Evolutionary conservation across 2,113 vertebrate genomes (phyloP), one percentile per base, ranked within the genome.

Genomic region (Columbina picui): DNA sequence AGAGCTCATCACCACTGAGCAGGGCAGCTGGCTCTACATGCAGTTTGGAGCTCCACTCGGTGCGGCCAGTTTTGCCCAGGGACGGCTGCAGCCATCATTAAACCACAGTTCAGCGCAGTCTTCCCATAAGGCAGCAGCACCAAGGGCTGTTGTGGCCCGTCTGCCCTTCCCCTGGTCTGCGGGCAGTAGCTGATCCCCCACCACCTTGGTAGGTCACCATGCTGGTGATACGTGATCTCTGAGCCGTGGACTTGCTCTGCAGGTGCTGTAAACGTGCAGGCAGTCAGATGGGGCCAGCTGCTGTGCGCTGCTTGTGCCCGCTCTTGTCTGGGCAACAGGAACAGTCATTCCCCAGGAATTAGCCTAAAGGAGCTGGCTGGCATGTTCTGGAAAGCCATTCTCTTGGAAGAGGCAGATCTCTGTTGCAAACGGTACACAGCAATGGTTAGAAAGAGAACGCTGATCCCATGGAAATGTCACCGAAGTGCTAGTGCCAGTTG

Each of bases 161-260:
- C 30, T 78, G 17, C 60, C 65, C 30, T 64, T 38, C 25, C 34
- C 39, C 30, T 56, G 41, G 14, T 29, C 20, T 2, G 0, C 3
- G 4, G 38, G 70, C 15, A 20, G 34, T 4, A 5, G 41, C 22
- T 86, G 32, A n/a, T n/a, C 1, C 3, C 43, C 30, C 15, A 8
- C 30, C 1, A 0, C 14, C 45, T 39, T 4, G 9, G 30, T 23
- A 15, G 80, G 30, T 78, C 63, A 22, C 3, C 38, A 18, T 38
- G n/a, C 30, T 64, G 49, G 36, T 65, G 76, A 18, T 17, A 15
- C 20, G 20, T 21, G 61, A 45, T 68, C 50, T 79, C n/a, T 6
- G 3, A 61, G 34, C n/a, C 1, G 0, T 0, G 0, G 12, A 13
- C 38, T 75, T 83, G 84, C 50, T 49, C 50, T 0, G 1, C 36